phyloP scores from a whole-genome alignment of 2,797 vertebrate species.

The Oryzias dopingdopingensis region DNA sequence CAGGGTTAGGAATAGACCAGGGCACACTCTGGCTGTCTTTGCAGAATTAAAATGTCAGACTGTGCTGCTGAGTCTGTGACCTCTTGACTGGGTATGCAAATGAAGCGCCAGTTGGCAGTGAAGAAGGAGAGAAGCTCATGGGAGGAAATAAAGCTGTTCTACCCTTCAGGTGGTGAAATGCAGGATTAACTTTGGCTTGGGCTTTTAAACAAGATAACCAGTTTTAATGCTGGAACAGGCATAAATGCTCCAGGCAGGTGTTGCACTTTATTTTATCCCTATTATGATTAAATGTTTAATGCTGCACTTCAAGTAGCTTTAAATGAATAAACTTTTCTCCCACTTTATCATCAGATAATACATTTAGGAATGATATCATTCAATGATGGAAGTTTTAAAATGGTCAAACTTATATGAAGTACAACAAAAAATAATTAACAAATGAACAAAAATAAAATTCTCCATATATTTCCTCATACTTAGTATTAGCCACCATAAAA shows the following conservation, averaged over 20 bases:
- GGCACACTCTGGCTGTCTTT: constrained; percentile 48
- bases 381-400: no score
- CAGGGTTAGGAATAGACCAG: constrained; percentile 27
- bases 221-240: constrained; percentile 31
- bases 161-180: constrained; percentile 36
- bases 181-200: constrained; percentile 32
- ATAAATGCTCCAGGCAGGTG: constrained; percentile 23
- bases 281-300: constrained; percentile 34
- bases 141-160: constrained; percentile 50
- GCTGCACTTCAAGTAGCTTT: constrained; percentile 30
- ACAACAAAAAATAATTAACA: no score
- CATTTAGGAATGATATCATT: not conserved
- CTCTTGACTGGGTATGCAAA: constrained; percentile 68
- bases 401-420: no score
- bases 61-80: constrained; percentile 52
- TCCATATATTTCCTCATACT: no score
- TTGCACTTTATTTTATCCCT: constrained; percentile 44
- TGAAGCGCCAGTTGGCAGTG: constrained; percentile 45
- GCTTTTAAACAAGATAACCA: constrained; percentile 41
- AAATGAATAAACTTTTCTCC: constrained; percentile 2
- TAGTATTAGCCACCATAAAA: no score
- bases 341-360: not conserved
- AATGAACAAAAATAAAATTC: no score
- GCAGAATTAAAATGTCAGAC: constrained; percentile 72
- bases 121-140: constrained; percentile 39